These are phyloP conservation scores for Nesogale talazaci DNA, from an alignment of 2,113 vertebrate genomes.

Conservation along the genomic window DNA sequence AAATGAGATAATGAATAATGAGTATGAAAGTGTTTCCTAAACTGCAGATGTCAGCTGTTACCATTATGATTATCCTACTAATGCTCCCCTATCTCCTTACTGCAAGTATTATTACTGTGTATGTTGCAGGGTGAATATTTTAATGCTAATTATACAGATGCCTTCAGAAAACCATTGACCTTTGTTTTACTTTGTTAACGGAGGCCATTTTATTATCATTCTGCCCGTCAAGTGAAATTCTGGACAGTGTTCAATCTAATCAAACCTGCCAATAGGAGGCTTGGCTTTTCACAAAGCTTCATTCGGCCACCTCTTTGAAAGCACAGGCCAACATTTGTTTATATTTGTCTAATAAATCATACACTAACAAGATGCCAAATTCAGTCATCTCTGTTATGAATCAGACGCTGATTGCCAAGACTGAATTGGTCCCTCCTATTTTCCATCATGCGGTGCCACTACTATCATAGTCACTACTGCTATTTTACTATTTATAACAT, in stretches of 20 bases:
- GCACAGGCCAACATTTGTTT: slow-evolving; percentile 57
- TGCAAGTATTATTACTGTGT: slow-evolving; percentile 40
- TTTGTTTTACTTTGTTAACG: slow-evolving; percentile 81
- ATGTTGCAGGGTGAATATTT: slow-evolving; percentile 56
- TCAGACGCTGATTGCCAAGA: slow-evolving; percentile 49
- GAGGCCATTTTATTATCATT: slow-evolving; percentile 77
- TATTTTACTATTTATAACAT: not conserved
- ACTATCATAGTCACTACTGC: not conserved
- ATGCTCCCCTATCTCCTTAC: not conserved
- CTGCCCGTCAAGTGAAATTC: slow-evolving; percentile 83
- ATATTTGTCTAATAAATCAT: slow-evolving; percentile 72
- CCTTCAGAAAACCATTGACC: slow-evolving; percentile 75
- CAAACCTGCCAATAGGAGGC: slow-evolving; percentile 77
- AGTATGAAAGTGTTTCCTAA: slow-evolving; percentile 39
- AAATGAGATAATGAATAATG: slow-evolving; percentile 54
- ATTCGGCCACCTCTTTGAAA: slow-evolving; percentile 71
- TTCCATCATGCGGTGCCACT: not conserved
- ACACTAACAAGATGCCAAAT: slow-evolving; percentile 60
- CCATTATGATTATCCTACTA: slow-evolving; percentile 32
- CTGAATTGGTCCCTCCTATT: not conserved
- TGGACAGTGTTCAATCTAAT: slow-evolving; percentile 79
- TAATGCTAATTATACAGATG: slow-evolving; percentile 82
- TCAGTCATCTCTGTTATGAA: slow-evolving; percentile 62
- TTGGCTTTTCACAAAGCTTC: slow-evolving; percentile 76
- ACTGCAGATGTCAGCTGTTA: slow-evolving; percentile 41